Base-by-base conservation (phyloP, 2,113 vertebrate species). In the Muscicapa adusta region DNA sequence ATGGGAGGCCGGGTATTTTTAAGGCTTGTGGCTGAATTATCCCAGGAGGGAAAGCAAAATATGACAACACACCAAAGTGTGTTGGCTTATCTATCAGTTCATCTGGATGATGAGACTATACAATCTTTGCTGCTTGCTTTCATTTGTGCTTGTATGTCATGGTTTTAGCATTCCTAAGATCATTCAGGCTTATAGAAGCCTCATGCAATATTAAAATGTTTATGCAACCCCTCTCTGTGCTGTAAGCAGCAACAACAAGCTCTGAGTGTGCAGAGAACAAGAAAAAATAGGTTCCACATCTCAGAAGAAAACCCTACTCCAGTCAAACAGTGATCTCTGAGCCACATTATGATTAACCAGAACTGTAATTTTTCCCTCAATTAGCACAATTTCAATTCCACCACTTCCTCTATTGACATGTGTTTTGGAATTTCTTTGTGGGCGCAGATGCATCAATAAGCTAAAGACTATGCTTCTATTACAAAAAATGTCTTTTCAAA, bases 191-290 rank as follows among this genome's bases (percentile, higher is more conserved):
- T 96, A 97, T 67, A 97, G 96, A 98, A 97, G 86, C 92, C 94
- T 98, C 97, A 98, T 98, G 96, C 89, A 98, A 97, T 98, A 98
- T 98, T 98, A 98, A 98, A 98, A 97, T 97, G 97, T 98, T 98
- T 98, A 97, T 67, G 94, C 95, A 96, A 97, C 93, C 76, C 83
- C 88, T 97, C 96, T 97, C 97, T 94, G 95, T 81, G 91, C 96
- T 97, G 91, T 83, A 96, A 98, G 93, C 88, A 93, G 96, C 80
- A 95, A 94, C 93, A 96, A 97, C 15, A 95, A 96, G 87, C 95
- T 96, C 93, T 80, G 78, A 83, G 65, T 72, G 65, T 87, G 74
- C 83, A 96, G 77, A 91, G 88, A 96, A 95, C 88, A 94, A 68
- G 53, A 79, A 81, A 97, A 97, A 95, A 95, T 91, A 96, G 85